Evolutionary conservation across 2,888 invertebrate genomes (phyloP).

Genomic region (Mesoligia furuncula): DNA sequence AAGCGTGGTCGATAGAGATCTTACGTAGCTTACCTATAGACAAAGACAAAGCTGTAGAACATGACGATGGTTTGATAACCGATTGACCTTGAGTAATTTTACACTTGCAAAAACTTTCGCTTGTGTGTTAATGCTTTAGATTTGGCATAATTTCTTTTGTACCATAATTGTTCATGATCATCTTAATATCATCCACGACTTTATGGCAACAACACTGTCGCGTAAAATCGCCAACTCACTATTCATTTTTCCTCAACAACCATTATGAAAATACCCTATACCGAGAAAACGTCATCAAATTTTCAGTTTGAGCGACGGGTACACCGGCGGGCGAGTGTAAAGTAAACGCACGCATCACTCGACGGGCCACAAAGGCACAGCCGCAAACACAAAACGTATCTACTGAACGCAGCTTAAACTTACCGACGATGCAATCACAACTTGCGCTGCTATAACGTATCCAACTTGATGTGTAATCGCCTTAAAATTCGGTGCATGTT

Average conservation of each 20-base stretch:
- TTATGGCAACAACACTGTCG: neutral
- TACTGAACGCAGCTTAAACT: constrained; percentile 78
- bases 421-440: constrained; percentile 86
- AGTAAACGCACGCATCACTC: constrained; percentile 78
- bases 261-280: constrained; percentile 26
- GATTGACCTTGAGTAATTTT: neutral
- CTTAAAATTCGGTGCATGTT: constrained; percentile 73
- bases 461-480: constrained; percentile 76
- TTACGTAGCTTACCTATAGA: neutral
- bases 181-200: neutral
- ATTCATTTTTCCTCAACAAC: constrained; percentile 14
- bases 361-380: constrained; percentile 77
- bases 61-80: neutral
- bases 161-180: neutral
- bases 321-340: constrained; percentile 76
- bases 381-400: constrained; percentile 84
- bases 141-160: neutral
- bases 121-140: neutral
- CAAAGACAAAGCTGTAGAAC: too few species aligned
- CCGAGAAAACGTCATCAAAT: constrained; percentile 62
- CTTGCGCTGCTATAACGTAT: constrained; percentile 75
- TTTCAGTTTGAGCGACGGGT: constrained; percentile 68
- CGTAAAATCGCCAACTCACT: constrained; percentile 2
- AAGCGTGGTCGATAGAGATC: too few species aligned
- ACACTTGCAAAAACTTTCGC: neutral